Base-by-base conservation (phyloP, 1,140 invertebrate species). In the Thaumatotibia leucotreta region DNA sequence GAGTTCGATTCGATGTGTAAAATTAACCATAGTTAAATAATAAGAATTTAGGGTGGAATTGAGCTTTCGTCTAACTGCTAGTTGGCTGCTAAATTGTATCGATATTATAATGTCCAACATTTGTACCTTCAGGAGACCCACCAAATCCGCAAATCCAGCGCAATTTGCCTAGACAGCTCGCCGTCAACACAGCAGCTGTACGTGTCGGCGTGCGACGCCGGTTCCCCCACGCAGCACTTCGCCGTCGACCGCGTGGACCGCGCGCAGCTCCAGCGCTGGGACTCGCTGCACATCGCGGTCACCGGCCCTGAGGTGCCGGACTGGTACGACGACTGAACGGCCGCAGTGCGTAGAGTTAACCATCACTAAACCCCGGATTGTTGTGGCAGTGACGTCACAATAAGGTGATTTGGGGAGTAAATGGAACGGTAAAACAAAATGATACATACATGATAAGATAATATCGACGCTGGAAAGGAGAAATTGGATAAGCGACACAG, bases 141-240 rank as follows among this genome's bases (percentile, higher is more conserved):
- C 64, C 74, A 73, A 33, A 66, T 88, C 81, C 85, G n/a, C 79
- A 83, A 24, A 61, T 54, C 2, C 69, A 67, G 33, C 68, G 76
- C 14, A 81, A 79, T 58, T 49, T 89, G 87, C 54, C 39, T 88
- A 5, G 83, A 88, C 31, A 79, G 67, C 63, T 77, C 82, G 2
- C 65, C 33, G 0, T 0, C 17, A 0, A 50, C 68, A 0, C 62
- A 61, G 0, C 63, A 65, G 2, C 29, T 86, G 10, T 84, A 66
- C 72, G 79, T 89, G 14, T 71, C 72, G 64, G 95, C 95, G 91
- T 91, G 98, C 31, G 92, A 94, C 66, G 95, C 96, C 68, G 93
- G 93, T 0, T 92, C 92, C 61, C 84, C 93, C 82, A 87, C 93
- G 0, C 93, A 96, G 65, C 98, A 96, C 80, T 91, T 99, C 72